Conservation (phyloP, 1,140 invertebrate genomes). For the Apis cerana region DNA sequence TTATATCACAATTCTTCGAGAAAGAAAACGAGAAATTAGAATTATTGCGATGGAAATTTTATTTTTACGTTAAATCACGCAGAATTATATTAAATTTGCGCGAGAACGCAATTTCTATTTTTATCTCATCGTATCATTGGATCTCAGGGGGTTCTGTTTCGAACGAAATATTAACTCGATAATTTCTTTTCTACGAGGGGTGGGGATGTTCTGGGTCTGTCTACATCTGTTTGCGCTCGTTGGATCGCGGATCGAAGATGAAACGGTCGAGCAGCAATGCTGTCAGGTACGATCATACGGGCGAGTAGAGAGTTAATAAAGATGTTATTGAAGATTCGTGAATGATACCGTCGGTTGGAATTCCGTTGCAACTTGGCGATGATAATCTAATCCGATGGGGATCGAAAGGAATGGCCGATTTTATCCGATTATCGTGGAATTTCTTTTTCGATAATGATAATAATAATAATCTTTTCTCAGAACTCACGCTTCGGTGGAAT, state of each 20-base stretch:
- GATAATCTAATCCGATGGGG: background rate
- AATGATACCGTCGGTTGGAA: background rate
- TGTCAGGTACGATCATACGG: background rate
- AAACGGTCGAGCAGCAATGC: background rate
- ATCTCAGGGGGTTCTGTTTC: background rate
- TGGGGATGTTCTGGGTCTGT: background rate
- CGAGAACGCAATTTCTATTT: background rate
- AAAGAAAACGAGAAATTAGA: no score
- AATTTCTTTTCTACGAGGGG: background rate
- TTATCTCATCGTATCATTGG: no score
- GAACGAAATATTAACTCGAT: background rate
- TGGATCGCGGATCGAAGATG: background rate
- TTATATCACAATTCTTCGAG: no score
- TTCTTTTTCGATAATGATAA: no score
- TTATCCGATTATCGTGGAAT: background rate
- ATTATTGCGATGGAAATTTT: no score
- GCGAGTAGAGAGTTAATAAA: background rate
- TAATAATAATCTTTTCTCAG: background rate
- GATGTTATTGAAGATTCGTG: background rate
- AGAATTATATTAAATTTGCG: no score
- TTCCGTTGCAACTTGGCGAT: background rate
- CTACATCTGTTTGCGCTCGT: background rate
- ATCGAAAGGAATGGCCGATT: background rate
- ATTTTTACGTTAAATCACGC: no score
- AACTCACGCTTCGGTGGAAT: background rate